Percentiles rank a stretch among this genome's conserved stretches.
These are phyloP conservation scores for Papilio polytes DNA, from an alignment of 1,140 invertebrate genomes.

Conservation along the genomic window DNA sequence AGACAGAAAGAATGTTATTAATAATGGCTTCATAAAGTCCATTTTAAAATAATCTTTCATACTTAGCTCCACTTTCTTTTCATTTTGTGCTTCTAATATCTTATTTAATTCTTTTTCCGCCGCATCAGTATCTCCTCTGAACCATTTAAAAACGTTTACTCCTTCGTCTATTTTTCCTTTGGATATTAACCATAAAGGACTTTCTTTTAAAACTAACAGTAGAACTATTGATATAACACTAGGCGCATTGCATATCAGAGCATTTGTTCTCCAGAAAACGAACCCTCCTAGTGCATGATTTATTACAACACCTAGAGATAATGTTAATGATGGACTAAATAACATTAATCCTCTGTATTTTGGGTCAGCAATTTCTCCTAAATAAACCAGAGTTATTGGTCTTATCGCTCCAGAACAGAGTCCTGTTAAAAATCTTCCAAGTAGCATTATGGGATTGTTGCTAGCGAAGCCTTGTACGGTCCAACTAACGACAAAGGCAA, in stretches of 20 bases:
- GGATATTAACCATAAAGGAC: constrained; percentile 61
- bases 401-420: constrained; percentile 69
- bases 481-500: constrained; percentile 86
- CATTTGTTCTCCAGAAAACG: constrained; percentile 75
- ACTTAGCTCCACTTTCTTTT: constrained; percentile 41
- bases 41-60: constrained; percentile 49
- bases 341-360: constrained; percentile 78
- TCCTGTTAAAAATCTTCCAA: constrained; percentile 86
- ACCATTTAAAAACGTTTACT: constrained; percentile 52
- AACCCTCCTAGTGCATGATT: constrained; percentile 81
- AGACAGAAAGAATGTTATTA: constrained; percentile 46
- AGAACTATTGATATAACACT: constrained; percentile 45
- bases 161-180: constrained; percentile 59
- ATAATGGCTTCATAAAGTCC: constrained; percentile 52
- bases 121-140: constrained; percentile 49
- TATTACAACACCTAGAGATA: constrained; percentile 76
- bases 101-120: constrained; percentile 53
- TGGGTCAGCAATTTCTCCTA: constrained; percentile 79
- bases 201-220: constrained; percentile 58
- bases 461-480: constrained; percentile 78
- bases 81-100: constrained; percentile 52
- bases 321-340: constrained; percentile 66
- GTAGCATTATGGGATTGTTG: constrained; percentile 73
- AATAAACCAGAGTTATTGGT: constrained; percentile 68
- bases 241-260: constrained; percentile 48